Conservation (phyloP, 2,113 vertebrate species). For the Heloderma charlesbogerti region DNA sequence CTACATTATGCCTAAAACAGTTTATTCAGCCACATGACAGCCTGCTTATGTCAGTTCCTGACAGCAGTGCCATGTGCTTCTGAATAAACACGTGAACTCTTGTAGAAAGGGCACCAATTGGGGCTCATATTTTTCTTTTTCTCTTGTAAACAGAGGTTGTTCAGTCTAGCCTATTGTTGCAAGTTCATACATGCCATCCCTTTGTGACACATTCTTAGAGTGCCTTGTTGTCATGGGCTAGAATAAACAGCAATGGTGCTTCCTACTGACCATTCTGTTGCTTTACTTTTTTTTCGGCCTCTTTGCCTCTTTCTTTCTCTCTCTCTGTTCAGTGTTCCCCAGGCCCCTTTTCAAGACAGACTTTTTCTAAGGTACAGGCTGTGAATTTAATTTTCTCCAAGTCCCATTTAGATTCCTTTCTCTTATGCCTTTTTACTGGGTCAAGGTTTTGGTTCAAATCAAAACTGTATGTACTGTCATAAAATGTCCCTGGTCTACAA, state of each 20-base stretch:
- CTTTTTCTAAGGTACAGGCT: background rate
- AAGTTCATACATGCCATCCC: background rate
- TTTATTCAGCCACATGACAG: background rate
- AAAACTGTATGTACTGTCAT: background rate
- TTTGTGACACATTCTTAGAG: background rate
- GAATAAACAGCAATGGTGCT: no score
- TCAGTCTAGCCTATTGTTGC: background rate
- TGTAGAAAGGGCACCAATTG: background rate
- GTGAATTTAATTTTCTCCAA: background rate
- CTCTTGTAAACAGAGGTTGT: background rate
- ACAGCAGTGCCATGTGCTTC: background rate
- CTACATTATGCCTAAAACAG: background rate
- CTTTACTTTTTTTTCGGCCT: background rate
- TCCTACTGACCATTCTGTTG: background rate
- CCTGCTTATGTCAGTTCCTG: background rate
- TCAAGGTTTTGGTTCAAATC: background rate
- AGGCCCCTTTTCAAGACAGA: background rate
- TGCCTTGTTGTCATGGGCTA: background rate
- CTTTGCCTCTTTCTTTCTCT: no score
- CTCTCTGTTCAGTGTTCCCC: background rate
- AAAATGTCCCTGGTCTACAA: background rate
- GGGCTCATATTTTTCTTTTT: background rate
- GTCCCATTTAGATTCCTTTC: background rate
- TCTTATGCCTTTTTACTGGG: background rate
- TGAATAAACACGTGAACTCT: conserved; percentile 1